Conservation (phyloP, 1,140 invertebrate species). For the Adoxophyes honmai region DNA sequence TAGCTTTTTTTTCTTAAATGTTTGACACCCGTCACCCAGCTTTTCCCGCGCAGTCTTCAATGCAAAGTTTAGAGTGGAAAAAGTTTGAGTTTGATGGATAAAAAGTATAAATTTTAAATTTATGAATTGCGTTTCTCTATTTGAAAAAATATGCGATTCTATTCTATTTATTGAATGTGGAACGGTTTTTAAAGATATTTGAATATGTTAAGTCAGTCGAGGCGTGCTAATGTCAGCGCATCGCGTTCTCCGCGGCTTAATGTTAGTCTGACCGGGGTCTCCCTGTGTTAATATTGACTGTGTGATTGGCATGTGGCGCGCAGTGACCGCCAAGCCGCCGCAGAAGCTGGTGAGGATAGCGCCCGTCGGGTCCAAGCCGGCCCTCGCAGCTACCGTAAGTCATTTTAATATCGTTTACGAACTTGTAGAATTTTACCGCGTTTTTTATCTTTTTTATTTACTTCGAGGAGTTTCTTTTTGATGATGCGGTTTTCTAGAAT, state of each 20-base stretch:
- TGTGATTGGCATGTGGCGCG: background rate
- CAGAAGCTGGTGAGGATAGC: conserved; percentile 61
- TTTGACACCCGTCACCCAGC: no score
- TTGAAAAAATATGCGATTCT: conserved; percentile 37
- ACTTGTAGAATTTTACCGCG: no score
- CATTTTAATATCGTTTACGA: background rate
- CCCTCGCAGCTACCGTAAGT: conserved; percentile 32
- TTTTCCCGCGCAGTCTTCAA: no score
- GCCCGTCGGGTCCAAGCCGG: conserved; percentile 34
- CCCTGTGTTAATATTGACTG: no score
- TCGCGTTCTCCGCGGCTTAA: background rate
- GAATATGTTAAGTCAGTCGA: conserved; percentile 18
- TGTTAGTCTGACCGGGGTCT: no score
- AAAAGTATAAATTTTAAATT: conserved; percentile 4
- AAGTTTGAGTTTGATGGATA: background rate
- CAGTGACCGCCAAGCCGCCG: conserved; percentile 42
- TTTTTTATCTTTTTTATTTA: no score
- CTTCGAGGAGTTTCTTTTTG: no score
- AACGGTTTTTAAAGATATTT: conserved; percentile 23
- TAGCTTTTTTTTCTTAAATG: no score
- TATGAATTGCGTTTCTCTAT: conserved; percentile 34
- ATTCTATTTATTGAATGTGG: conserved; percentile 25
- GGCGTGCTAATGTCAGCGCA: conserved; percentile 12
- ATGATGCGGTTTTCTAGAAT: no score
- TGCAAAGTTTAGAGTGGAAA: no score